Evolutionary conservation across 2,113 vertebrate species (phyloP).

Genomic region (Mastomys natalensis): DNA sequence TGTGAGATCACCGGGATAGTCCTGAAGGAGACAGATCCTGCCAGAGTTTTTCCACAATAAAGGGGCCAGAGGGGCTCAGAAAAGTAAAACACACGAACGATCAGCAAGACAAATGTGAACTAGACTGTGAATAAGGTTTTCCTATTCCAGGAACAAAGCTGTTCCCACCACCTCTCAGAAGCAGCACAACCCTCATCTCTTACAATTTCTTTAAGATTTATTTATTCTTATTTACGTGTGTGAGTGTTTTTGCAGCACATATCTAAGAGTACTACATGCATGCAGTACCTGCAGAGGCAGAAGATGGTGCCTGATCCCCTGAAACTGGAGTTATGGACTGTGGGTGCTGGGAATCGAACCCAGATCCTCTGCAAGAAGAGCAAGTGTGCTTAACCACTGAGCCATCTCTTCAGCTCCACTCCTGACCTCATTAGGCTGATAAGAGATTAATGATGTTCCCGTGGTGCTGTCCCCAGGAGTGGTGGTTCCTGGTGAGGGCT

Average conservation of each 20-base stretch:
- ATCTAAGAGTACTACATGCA: too few relatives aligned
- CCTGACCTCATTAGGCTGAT: neutral
- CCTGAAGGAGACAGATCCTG: fast-evolving
- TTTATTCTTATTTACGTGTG: neutral
- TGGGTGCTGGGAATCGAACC: neutral
- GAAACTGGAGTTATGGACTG: neutral
- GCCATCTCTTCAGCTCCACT: neutral
- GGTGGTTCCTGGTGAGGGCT: neutral
- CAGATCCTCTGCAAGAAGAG: neutral
- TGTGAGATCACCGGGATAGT: fast-evolving
- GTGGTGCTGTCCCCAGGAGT: neutral
- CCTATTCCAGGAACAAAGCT: neutral
- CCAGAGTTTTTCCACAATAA: too few relatives aligned
- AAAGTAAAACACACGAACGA: too few relatives aligned
- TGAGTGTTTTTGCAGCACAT: neutral
- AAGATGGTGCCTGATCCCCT: neutral
- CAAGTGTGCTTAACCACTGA: neutral
- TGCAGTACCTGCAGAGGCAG: neutral
- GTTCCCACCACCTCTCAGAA: neutral
- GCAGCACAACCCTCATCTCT: neutral
- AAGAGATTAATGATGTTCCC: neutral
- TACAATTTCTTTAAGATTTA: neutral
- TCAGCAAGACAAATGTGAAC: neutral
- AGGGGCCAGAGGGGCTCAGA: neutral
- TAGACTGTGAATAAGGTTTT: too few relatives aligned